Evolutionary conservation across 2,797 vertebrate species (phyloP).

Genomic region (Harpagifer antarcticus): DNA sequence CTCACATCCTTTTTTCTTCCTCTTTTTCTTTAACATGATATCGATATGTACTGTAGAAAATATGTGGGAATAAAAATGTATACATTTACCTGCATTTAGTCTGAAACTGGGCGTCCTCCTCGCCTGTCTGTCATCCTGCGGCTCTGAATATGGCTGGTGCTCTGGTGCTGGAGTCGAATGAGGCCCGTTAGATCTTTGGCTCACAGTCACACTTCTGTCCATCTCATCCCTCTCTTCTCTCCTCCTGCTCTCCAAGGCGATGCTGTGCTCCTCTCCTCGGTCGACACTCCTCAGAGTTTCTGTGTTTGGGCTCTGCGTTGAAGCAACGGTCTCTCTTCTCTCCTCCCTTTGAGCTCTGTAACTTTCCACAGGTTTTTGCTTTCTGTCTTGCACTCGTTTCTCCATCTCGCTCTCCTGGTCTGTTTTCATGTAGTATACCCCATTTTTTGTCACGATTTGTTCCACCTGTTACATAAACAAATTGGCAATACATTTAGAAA

Average conservation of each 20-base stretch:
- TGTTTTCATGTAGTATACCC: slow-evolving; percentile 51
- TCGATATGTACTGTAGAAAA: slow-evolving; percentile 1
- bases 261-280: slow-evolving; percentile 12
- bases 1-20: not conserved
- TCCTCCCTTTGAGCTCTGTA: slow-evolving; percentile 49
- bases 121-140: not conserved
- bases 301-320: not conserved
- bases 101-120: slow-evolving; percentile 66
- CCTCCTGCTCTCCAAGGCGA: slow-evolving; percentile 15
- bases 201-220: slow-evolving; percentile 34
- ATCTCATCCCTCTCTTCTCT: slow-evolving; percentile 9
- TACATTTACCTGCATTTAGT: slow-evolving; percentile 74
- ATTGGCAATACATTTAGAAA: not conserved
- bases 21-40: not conserved
- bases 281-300: not conserved
- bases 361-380: slow-evolving; percentile 51
- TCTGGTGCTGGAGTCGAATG: slow-evolving; percentile 44
- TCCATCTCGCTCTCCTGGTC: slow-evolving; percentile 55
- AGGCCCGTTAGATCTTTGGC: slow-evolving; percentile 56
- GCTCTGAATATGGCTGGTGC: not conserved
- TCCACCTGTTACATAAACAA: slow-evolving; percentile 75
- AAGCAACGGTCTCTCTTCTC: not conserved
- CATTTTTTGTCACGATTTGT: slow-evolving; percentile 65
- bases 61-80: not conserved
- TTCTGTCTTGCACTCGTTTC: slow-evolving; percentile 44